phyloP scores from a whole-genome alignment of 2,797 vertebrate species.

The Poecilia velifera region DNA sequence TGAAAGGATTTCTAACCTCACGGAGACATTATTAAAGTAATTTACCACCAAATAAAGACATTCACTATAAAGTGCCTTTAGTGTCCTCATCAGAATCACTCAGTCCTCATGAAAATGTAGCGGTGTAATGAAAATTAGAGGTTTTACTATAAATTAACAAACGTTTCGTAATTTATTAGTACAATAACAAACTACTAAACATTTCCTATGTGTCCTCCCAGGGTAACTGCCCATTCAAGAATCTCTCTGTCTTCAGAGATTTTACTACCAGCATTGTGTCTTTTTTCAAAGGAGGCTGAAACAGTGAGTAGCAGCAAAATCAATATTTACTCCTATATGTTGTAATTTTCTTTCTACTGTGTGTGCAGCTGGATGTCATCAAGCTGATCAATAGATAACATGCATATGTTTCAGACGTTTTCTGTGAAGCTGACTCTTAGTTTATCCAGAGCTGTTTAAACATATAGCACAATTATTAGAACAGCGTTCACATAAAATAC shows the following conservation, averaged over 20 bases:
- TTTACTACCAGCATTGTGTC: background rate
- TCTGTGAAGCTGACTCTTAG: background rate
- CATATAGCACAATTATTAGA: too few species aligned
- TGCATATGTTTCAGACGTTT: too few species aligned
- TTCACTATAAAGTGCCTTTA: background rate
- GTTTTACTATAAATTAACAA: background rate
- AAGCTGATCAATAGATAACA: too few species aligned
- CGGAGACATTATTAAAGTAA: too few species aligned
- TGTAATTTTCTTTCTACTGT: too few species aligned
- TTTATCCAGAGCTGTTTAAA: background rate
- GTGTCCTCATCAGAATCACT: background rate
- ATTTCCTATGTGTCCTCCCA: background rate
- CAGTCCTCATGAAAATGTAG: background rate
- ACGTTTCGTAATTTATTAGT: background rate
- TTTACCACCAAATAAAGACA: too few species aligned
- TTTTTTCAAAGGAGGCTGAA: too few species aligned
- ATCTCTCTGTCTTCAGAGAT: background rate
- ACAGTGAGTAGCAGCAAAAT: too few species aligned
- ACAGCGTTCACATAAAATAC: too few species aligned
- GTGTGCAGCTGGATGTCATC: too few species aligned
- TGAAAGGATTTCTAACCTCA: background rate
- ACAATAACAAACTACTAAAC: background rate
- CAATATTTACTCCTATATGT: too few species aligned
- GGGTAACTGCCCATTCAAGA: background rate
- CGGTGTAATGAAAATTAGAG: background rate